Conservation (phyloP, 2,888 invertebrate genomes). For the Molorchus minor region DNA sequence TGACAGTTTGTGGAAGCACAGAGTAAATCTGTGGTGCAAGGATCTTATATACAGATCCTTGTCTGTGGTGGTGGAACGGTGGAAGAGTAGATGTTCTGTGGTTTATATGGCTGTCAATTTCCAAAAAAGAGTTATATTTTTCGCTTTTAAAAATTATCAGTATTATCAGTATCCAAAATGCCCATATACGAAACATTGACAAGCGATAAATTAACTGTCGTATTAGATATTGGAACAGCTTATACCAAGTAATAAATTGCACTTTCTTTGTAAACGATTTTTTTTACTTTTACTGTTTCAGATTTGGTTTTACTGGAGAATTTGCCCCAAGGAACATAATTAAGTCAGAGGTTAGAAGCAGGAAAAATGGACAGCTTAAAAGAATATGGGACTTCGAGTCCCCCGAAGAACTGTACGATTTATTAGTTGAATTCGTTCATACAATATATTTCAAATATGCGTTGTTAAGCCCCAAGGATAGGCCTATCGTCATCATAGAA, state of each 20-base stretch:
- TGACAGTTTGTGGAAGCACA: too few relatives aligned
- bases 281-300: constrained; percentile 57
- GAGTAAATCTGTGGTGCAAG: too few relatives aligned
- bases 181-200: constrained; percentile 84
- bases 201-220: constrained; percentile 85
- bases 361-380: constrained; percentile 68
- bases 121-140: too few relatives aligned
- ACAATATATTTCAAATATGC: constrained; percentile 90
- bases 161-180: constrained; percentile 63
- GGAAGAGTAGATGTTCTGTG: too few relatives aligned
- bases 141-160: too few relatives aligned
- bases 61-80: too few relatives aligned
- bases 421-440: constrained; percentile 89
- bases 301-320: constrained; percentile 93
- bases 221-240: constrained; percentile 88
- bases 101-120: too few relatives aligned
- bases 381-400: constrained; percentile 73
- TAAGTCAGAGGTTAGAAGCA: constrained; percentile 77
- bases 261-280: constrained; percentile 46
- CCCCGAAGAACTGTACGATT: constrained; percentile 79
- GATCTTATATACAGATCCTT: too few relatives aligned
- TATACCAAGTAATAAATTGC: constrained; percentile 85
- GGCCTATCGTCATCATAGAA: constrained; percentile 91
- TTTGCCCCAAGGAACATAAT: constrained; percentile 88
- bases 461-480: constrained; percentile 91